These are phyloP conservation scores for Calephelis virginiensis DNA, from an alignment of 1,140 invertebrate species.

Conservation along the genomic window DNA sequence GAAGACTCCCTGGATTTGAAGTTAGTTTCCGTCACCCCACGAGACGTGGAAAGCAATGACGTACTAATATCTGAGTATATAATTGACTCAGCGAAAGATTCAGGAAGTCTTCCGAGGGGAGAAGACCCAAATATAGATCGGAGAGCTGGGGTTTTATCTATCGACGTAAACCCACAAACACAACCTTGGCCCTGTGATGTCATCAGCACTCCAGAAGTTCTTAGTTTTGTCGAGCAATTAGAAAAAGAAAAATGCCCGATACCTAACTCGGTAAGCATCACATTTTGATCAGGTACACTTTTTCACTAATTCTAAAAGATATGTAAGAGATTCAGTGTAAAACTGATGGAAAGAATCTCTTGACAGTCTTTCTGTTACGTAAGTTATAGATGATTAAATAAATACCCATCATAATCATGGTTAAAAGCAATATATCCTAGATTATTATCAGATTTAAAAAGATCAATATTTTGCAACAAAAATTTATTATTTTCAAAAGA, in stretches of 20 bases:
- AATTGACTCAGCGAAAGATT: conserved; percentile 34
- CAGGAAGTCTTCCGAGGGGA: conserved; percentile 3
- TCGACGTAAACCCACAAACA: conserved; percentile 42
- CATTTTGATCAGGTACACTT: neutral
- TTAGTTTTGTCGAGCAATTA: conserved; percentile 63
- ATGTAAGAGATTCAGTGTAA: no score
- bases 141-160: conserved; percentile 36
- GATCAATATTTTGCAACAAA: no score
- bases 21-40: conserved; percentile 51
- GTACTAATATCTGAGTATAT: conserved; percentile 50
- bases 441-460: no score
- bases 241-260: conserved; percentile 57
- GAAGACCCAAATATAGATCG: conserved; percentile 10
- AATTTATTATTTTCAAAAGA: no score
- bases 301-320: neutral
- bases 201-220: conserved; percentile 69
- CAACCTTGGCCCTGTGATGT: conserved; percentile 36
- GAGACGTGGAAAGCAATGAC: conserved; percentile 57
- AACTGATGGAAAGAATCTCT: no score
- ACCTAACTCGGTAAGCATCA: conserved; percentile 39
- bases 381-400: no score
- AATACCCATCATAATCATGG: no score
- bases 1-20: conserved; percentile 64
- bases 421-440: no score
- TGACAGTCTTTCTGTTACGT: no score